Conservation (phyloP, 2,797 vertebrate species). For the Falco berigora region DNA sequence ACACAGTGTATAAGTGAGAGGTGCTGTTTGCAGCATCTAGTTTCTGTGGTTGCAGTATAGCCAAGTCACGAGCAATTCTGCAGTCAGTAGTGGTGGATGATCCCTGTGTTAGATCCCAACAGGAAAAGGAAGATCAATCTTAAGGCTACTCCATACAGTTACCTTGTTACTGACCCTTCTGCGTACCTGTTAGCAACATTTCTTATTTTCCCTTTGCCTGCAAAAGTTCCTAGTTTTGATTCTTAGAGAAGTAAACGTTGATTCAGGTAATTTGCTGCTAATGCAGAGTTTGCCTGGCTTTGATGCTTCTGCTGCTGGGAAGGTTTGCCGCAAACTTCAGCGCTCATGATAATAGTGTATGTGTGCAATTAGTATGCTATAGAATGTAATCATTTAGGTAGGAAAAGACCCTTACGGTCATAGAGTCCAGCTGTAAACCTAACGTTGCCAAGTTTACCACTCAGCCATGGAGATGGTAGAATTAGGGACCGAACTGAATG, state of each 20-base stretch:
- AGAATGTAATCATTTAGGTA: neutral
- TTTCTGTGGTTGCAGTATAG: neutral
- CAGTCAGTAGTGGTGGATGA: neutral
- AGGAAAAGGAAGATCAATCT: neutral
- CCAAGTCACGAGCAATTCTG: neutral
- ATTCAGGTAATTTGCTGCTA: neutral
- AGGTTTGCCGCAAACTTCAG: neutral
- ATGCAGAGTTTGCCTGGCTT: neutral
- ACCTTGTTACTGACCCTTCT: neutral
- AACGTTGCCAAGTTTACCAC: neutral
- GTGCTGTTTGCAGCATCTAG: neutral
- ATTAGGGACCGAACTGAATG: neutral
- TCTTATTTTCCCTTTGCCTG: neutral
- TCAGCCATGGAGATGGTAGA: neutral
- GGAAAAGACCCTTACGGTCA: neutral
- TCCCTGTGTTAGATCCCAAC: neutral
- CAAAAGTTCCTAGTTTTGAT: neutral
- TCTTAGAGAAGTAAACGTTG: neutral
- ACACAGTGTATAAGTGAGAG: neutral
- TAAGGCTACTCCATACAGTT: neutral
- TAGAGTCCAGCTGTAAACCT: neutral
- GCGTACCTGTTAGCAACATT: neutral
- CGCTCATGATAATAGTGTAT: accelerated
- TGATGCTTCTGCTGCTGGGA: neutral
- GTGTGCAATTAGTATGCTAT: neutral